Conservation (phyloP, 2,113 vertebrate species). For the Gymnorhina tibicen region DNA sequence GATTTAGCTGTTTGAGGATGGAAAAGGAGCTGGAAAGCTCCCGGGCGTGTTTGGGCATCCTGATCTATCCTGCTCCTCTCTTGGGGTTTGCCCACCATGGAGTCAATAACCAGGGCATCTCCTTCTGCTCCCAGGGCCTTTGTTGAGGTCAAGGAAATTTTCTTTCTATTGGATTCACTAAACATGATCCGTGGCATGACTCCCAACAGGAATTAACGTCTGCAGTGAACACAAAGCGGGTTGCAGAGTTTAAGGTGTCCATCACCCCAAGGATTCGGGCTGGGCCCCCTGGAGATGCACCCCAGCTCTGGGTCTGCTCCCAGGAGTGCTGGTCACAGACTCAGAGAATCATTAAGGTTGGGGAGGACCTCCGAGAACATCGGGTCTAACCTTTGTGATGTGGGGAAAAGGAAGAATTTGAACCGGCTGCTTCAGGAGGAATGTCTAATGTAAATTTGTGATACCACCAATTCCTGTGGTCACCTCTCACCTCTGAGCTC, state of each 20-base stretch:
- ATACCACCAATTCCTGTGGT: background rate
- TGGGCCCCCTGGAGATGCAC: background rate
- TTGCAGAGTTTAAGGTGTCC: background rate
- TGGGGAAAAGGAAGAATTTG: background rate
- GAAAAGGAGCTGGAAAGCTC: background rate
- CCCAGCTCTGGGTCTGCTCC: background rate
- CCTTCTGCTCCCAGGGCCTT: background rate
- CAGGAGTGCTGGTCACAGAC: background rate
- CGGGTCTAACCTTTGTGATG: background rate
- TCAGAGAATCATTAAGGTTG: background rate
- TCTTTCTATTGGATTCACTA: background rate
- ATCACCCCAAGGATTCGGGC: background rate
- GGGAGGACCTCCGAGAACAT: background rate
- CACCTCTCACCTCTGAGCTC: background rate
- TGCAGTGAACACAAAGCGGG: background rate
- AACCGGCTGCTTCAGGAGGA: background rate
- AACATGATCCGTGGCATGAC: background rate
- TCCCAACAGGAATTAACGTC: background rate
- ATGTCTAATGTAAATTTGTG: accelerated
- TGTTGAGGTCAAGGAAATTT: background rate
- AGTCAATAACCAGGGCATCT: accelerated
- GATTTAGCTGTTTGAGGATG: background rate
- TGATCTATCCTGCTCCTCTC: accelerated
- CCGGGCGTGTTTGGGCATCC: background rate
- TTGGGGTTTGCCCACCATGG: background rate